Percentiles rank a stretch among this genome's conserved stretches.
Conservation (phyloP, 2,113 vertebrate genomes). For the Willisornis vidua region DNA sequence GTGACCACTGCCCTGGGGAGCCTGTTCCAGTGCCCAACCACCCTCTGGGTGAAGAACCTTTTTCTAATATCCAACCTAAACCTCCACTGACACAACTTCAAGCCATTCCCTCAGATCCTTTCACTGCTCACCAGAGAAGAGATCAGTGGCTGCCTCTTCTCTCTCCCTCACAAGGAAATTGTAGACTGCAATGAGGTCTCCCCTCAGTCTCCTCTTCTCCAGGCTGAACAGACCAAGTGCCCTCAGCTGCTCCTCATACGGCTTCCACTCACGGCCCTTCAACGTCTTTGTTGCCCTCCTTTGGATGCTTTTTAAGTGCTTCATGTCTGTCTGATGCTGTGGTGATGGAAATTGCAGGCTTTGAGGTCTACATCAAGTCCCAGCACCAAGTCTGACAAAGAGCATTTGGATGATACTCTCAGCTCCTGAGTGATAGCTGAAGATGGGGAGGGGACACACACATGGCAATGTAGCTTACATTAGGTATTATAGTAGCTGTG, state of each 20-base stretch:
- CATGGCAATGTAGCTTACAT: neutral
- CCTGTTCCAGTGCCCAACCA: too few relatives aligned
- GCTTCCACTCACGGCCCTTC: neutral
- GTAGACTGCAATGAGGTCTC: too few relatives aligned
- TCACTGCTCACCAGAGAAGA: too few relatives aligned
- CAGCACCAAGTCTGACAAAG: neutral
- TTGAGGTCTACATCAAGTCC: neutral
- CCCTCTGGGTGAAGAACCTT: too few relatives aligned
- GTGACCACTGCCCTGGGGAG: too few relatives aligned
- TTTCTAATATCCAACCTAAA: neutral
- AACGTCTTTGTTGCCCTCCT: neutral
- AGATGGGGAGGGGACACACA: too few relatives aligned
- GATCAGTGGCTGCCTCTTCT: too few relatives aligned
- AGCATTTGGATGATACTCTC: neutral
- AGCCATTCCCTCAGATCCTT: too few relatives aligned
- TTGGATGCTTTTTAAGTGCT: neutral
- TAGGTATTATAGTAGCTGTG: neutral
- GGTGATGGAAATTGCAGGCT: neutral
- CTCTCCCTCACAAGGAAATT: too few relatives aligned
- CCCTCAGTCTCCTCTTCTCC: too few relatives aligned
- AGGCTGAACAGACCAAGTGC: too few relatives aligned
- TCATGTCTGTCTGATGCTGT: neutral
- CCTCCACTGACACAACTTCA: neutral
- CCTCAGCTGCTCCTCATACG: too few relatives aligned
- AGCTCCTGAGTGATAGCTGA: neutral